Evolutionary conservation across 2,888 invertebrate genomes (phyloP).

Genomic region (Anoplius nigerrimus): DNA sequence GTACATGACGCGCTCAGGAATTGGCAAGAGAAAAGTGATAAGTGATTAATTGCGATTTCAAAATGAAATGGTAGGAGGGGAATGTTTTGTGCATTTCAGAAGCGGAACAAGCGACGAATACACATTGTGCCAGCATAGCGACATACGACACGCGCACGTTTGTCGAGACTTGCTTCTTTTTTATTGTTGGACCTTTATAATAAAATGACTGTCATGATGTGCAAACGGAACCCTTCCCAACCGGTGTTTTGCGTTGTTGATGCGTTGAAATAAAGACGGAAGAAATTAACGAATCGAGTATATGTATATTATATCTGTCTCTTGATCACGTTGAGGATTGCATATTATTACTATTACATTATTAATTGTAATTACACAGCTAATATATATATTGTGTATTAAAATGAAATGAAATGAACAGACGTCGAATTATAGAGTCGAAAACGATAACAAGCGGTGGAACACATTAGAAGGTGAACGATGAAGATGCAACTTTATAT

Average conservation of each 20-base stretch:
- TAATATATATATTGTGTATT: constrained; percentile 49
- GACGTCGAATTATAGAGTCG: constrained; percentile 44
- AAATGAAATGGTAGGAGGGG: neutral
- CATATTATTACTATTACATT: constrained; percentile 68
- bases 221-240: constrained; percentile 54
- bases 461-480: constrained; percentile 48
- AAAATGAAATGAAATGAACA: constrained; percentile 23
- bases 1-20: neutral
- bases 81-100: neutral
- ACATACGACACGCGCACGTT: neutral
- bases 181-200: constrained; percentile 67
- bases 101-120: neutral
- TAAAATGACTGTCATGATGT: constrained; percentile 64
- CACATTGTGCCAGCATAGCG: neutral
- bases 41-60: neutral
- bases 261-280: constrained; percentile 47
- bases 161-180: constrained; percentile 60
- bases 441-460: constrained; percentile 31
- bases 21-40: neutral
- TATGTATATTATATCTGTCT: constrained; percentile 63
- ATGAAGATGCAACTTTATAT: constrained; percentile 69
- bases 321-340: constrained; percentile 69
- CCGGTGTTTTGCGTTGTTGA: constrained; percentile 64
- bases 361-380: constrained; percentile 69
- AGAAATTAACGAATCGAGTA: constrained; percentile 56